Evolutionary conservation across 35 echinoderm and acorn worm genomes (phyloP).

Genomic region (Eucidaris tribuloides): DNA sequence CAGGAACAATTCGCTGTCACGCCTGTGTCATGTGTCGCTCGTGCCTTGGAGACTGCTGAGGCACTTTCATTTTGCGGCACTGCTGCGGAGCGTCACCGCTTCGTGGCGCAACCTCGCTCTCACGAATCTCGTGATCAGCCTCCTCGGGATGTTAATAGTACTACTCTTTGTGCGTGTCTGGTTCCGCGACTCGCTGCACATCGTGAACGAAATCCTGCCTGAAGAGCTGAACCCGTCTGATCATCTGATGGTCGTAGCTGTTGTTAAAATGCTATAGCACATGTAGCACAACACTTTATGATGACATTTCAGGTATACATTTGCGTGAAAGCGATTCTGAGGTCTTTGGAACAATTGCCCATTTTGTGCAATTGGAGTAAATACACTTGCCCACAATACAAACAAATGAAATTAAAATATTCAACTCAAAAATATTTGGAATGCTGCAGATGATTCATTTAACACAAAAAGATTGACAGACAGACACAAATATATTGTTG

Average conservation of each 20-base stretch:
- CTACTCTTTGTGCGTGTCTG: slow-evolving; percentile 4
- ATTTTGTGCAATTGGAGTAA: no score
- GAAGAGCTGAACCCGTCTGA: slow-evolving; percentile 80
- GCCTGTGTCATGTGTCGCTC: neutral
- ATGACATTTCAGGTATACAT: no score
- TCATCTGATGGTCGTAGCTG: slow-evolving; percentile 57
- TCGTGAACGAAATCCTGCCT: slow-evolving; percentile 28
- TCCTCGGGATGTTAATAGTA: neutral
- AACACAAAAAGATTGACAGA: no score
- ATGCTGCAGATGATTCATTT: no score
- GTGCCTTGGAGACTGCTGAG: neutral
- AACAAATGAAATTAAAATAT: no score
- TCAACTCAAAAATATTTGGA: no score
- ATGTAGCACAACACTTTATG: no score
- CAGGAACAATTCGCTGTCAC: neutral
- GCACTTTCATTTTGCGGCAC: neutral
- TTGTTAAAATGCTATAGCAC: no score
- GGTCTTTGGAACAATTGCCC: no score
- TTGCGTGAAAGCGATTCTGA: no score
- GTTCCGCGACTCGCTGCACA: slow-evolving; percentile 36
- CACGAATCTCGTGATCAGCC: slow-evolving; percentile 17
- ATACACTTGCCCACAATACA: no score
- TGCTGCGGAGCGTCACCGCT: neutral
- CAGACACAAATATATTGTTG: no score
- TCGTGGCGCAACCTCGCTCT: slow-evolving; percentile 22